These are phyloP conservation scores for Colinus virginianus DNA, from an alignment of 2,113 vertebrate genomes.

Conservation along the genomic window DNA sequence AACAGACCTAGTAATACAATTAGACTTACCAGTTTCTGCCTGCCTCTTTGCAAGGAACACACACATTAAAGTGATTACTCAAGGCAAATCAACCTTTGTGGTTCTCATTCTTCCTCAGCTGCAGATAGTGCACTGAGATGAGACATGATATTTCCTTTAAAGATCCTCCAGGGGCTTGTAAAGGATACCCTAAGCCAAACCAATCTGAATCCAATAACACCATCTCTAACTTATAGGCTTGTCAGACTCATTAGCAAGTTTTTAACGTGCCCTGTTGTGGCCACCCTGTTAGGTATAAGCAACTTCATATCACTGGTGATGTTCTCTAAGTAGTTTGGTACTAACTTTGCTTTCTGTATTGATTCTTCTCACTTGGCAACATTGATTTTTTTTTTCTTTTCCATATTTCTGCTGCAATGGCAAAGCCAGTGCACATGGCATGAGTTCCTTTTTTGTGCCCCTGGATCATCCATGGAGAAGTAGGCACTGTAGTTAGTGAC, in stretches of 20 bases:
- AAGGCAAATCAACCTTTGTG: background rate
- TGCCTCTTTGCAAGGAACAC: background rate
- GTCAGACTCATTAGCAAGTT: conserved; percentile 1
- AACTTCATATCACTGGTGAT: background rate
- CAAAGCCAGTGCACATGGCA: background rate
- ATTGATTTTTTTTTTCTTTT: background rate
- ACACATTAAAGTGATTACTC: background rate
- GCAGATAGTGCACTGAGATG: background rate
- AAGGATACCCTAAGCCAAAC: background rate
- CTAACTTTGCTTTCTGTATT: background rate
- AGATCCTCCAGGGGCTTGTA: background rate
- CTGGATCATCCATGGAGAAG: background rate
- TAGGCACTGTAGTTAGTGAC: too few species aligned
- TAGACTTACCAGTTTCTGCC: background rate
- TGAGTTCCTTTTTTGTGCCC: background rate
- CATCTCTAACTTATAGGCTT: background rate
- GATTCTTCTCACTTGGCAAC: background rate
- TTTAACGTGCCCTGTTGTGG: background rate
- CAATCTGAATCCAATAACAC: background rate
- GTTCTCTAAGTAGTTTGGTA: background rate
- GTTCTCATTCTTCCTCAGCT: background rate
- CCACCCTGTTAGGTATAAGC: background rate
- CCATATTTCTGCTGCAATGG: background rate
- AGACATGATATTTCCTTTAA: background rate
- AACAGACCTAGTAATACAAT: background rate